Conservation (phyloP, 2,888 invertebrate genomes). For the Pecten maximus region DNA sequence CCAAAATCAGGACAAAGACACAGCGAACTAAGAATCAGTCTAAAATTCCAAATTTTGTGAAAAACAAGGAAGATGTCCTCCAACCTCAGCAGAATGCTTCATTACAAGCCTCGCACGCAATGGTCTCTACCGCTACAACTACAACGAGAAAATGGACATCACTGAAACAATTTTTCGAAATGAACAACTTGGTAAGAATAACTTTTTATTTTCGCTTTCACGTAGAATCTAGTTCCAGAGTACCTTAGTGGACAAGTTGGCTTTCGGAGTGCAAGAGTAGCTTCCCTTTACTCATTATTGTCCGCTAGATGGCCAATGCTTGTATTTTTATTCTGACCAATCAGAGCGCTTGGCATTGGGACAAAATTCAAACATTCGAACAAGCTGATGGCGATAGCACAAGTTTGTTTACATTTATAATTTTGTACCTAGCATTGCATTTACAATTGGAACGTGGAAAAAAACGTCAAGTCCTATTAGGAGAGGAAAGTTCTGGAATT, state of each 20-base stretch:
- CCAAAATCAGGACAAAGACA: background rate
- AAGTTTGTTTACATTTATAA: constrained; percentile 8
- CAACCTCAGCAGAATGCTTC: background rate
- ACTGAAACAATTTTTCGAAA: background rate
- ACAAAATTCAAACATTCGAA: constrained; percentile 59
- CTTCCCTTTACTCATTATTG: background rate
- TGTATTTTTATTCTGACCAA: constrained; percentile 51
- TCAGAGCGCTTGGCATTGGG: constrained; percentile 49
- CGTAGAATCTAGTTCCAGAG: too few species aligned
- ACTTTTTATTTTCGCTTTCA: background rate
- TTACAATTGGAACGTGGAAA: background rate
- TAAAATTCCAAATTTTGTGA: background rate
- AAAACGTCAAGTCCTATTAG: background rate
- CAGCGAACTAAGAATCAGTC: background rate
- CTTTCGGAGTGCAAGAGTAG: too few species aligned
- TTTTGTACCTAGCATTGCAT: background rate
- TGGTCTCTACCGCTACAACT: background rate
- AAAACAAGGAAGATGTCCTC: background rate
- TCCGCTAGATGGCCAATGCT: constrained; percentile 15
- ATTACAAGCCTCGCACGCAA: background rate
- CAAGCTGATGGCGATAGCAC: constrained; percentile 46
- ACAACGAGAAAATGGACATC: constrained; percentile 9
- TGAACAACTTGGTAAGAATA: background rate
- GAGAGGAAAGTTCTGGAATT: background rate
- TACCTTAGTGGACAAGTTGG: too few species aligned